These are phyloP conservation scores for Agriopis marginaria DNA, from an alignment of 2,888 invertebrate species.

Conservation along the genomic window DNA sequence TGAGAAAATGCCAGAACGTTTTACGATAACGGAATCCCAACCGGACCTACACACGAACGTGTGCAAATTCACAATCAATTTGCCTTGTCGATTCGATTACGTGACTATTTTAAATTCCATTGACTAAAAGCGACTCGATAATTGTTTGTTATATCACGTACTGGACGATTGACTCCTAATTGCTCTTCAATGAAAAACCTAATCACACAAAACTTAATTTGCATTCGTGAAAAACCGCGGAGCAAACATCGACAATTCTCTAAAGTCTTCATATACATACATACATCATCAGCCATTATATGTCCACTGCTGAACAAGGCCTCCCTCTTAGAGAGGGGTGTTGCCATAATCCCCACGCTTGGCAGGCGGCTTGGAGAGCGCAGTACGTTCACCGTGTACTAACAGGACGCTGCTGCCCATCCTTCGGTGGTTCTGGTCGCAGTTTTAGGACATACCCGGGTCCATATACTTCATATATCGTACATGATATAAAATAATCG, in stretches of 20 bases:
- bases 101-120: constrained; percentile 59
- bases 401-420: no score
- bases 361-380: no score
- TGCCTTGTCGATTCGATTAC: constrained; percentile 52
- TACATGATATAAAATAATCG: constrained; percentile 7
- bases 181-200: constrained; percentile 47
- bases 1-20: constrained; percentile 42
- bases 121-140: constrained; percentile 51
- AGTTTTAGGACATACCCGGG: no score
- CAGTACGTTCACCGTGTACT: no score
- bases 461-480: no score
- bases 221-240: constrained; percentile 33
- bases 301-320: no score
- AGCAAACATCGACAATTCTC: not conserved
- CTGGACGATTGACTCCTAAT: constrained; percentile 52
- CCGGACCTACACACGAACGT: constrained; percentile 60
- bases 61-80: constrained; percentile 53
- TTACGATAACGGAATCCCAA: constrained; percentile 60
- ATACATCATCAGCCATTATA: no score
- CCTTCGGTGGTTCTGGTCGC: no score
- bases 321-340: no score
- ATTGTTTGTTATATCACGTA: constrained; percentile 60
- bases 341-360: no score
- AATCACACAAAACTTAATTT: constrained; percentile 21
- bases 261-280: not conserved